Percentiles rank a stretch among this genome's conserved stretches.
These are phyloP conservation scores for Anticlea derivata DNA, from an alignment of 2,888 invertebrate genomes.

Conservation along the genomic window DNA sequence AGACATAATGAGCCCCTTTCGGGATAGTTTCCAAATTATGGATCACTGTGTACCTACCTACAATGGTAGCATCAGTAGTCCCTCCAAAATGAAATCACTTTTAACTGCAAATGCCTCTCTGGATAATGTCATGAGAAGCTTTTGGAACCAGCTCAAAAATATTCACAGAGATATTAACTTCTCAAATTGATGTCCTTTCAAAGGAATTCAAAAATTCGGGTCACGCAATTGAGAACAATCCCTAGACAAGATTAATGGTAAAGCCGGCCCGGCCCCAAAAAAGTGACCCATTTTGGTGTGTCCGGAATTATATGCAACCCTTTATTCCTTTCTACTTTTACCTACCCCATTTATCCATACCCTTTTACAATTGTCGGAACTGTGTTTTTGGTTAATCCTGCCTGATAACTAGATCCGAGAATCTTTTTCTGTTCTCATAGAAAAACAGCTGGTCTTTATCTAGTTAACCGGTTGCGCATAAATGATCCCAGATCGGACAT, in stretches of 20 bases:
- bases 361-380: constrained; percentile 46
- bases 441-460: constrained; percentile 52
- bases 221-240: constrained; percentile 40
- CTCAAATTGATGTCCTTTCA: constrained; percentile 10
- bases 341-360: constrained; percentile 42
- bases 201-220: constrained; percentile 32
- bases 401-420: constrained; percentile 45
- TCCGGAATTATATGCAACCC: constrained; percentile 27
- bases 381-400: constrained; percentile 53
- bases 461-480: constrained; percentile 56
- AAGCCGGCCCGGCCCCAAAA: constrained; percentile 31
- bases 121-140: no score
- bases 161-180: constrained; percentile 4
- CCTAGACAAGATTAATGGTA: constrained; percentile 43
- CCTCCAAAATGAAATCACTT: no score
- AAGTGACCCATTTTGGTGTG: constrained; percentile 39
- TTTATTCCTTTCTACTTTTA: constrained; percentile 38
- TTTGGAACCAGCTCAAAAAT: constrained; percentile 3
- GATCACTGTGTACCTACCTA: no score
- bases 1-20: no score
- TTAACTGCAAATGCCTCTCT: no score
- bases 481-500: constrained; percentile 40
- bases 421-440: constrained; percentile 60
- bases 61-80: no score
- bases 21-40: no score